Conservation (phyloP, 2,888 invertebrate species). For the Eupeodes latifasciatus region DNA sequence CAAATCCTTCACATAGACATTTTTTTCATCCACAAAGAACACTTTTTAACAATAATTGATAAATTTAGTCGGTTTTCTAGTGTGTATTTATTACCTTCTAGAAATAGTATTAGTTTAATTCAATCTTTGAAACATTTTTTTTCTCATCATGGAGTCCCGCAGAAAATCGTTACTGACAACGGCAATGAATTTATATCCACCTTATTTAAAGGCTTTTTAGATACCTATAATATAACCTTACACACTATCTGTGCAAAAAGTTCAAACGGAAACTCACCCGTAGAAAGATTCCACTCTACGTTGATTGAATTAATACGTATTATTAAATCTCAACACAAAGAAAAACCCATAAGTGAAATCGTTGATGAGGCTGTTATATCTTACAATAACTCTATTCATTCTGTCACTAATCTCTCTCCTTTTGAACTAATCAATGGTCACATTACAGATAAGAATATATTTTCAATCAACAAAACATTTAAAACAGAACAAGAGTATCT, state of each 20-base stretch:
- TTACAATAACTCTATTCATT: conserved; percentile 18
- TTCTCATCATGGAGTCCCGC: conserved; percentile 57
- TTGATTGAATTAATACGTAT: conserved; percentile 61
- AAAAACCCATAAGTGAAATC: conserved; percentile 50
- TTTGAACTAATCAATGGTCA: conserved; percentile 25
- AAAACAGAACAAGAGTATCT: conserved; percentile 30
- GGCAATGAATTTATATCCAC: conserved; percentile 55
- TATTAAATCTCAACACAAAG: conserved; percentile 48
- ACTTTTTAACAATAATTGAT: conserved; percentile 39
- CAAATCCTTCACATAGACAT: conserved; percentile 12
- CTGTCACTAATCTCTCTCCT: conserved; percentile 9
- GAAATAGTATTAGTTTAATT: conserved; percentile 65
- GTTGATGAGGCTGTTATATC: conserved; percentile 38
- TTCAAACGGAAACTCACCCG: conserved; percentile 61
- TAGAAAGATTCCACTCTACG: conserved; percentile 68
- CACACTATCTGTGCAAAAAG: conserved; percentile 60
- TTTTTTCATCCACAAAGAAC: conserved; percentile 37
- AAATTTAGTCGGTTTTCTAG: conserved; percentile 53
- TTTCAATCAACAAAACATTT: neutral
- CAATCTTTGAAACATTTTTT: conserved; percentile 55
- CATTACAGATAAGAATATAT: neutral
- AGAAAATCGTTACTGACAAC: conserved; percentile 54
- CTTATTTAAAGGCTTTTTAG: conserved; percentile 40
- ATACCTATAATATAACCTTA: conserved; percentile 44
- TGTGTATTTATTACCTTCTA: conserved; percentile 39